phyloP scores from a whole-genome alignment of 2,888 invertebrate species.

The Eumacrocentrus americanus region DNA sequence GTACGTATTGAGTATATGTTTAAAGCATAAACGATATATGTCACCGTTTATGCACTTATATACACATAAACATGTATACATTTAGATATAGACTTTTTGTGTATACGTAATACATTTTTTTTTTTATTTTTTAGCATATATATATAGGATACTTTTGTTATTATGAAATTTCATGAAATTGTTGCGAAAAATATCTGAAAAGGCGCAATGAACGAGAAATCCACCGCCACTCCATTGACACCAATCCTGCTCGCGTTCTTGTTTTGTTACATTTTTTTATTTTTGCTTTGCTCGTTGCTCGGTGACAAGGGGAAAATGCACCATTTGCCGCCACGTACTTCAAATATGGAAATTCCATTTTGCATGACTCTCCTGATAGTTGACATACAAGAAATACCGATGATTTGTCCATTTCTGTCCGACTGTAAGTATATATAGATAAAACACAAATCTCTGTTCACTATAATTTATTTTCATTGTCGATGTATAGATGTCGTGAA shows the following conservation, averaged over 20 bases:
- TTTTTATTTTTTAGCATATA: slow-evolving; percentile 29
- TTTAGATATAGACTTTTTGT: slow-evolving; percentile 38
- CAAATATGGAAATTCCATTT: slow-evolving; percentile 4
- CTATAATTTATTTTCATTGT: neutral
- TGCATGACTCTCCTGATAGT: neutral
- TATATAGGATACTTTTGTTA: slow-evolving; percentile 34
- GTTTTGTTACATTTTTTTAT: slow-evolving; percentile 11
- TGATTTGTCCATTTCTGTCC: slow-evolving; percentile 25
- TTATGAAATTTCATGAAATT: slow-evolving; percentile 62
- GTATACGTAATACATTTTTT: slow-evolving; percentile 28
- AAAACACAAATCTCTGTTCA: slow-evolving; percentile 12
- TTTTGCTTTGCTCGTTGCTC: no score
- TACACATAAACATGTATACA: slow-evolving; percentile 39
- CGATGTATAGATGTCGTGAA: no score
- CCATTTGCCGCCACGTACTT: slow-evolving; percentile 25
- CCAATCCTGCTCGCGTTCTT: slow-evolving; percentile 20
- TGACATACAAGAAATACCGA: slow-evolving; percentile 6
- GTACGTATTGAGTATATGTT: slow-evolving; percentile 42
- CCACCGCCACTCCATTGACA: slow-evolving; percentile 22
- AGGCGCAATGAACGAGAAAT: slow-evolving; percentile 46
- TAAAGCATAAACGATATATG: slow-evolving; percentile 33
- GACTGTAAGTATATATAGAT: slow-evolving; percentile 2
- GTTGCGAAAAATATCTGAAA: slow-evolving; percentile 49
- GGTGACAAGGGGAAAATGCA: neutral
- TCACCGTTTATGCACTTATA: slow-evolving; percentile 31